Evolutionary conservation across 2,797 vertebrate genomes (phyloP), one percentile per base, ranked within the genome.

Genomic region (Philypnodon macrostomus): DNA sequence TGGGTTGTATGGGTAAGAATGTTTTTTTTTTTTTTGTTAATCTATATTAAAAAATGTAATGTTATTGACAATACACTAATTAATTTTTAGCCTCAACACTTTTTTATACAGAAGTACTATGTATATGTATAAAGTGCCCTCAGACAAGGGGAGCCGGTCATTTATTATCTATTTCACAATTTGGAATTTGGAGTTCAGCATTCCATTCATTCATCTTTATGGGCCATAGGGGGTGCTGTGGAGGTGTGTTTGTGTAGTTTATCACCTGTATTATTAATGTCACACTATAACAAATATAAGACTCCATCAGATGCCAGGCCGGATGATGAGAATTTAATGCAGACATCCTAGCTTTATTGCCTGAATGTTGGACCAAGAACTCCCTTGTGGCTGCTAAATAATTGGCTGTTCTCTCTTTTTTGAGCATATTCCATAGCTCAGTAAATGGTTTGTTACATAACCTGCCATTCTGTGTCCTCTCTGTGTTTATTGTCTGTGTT

Each of bases 341-440:
- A 67, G 4, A 16, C 13, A 56, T 53, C 30, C 58, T 42, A 19
- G 51, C 52, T 55, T 47, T 67, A 48, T 46, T 36, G 42, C 52
- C 73, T 76, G 60, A 70, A 79, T 64, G 66, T 59, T 7, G 65
- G 61, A 67, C 68, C 63, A 15, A 62, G 34, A 69, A 70, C 68
- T 55, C 42, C 75, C 86, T 73, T 44, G 3, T 46, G 78, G 81
- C 71, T 60, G 63, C 75, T 67, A 76, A 85, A 86, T 87, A 86
- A 87, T 84, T 87, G 80, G 47, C 64, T 84, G 55, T 81, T 81
- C 66, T 63, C 40, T 74, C 60, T 70, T 48, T 53, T 67, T 58
- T 12, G 21, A 63, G 36, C 65, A 59, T 75, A 71, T 63, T 80
- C 29, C 40, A 53, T 33, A 40, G 54, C 53, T 55, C 19, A 61